Evolutionary conservation across 1,140 invertebrate species (phyloP), one percentile per base, ranked within the genome.

Genomic region (Apis cerana): DNA sequence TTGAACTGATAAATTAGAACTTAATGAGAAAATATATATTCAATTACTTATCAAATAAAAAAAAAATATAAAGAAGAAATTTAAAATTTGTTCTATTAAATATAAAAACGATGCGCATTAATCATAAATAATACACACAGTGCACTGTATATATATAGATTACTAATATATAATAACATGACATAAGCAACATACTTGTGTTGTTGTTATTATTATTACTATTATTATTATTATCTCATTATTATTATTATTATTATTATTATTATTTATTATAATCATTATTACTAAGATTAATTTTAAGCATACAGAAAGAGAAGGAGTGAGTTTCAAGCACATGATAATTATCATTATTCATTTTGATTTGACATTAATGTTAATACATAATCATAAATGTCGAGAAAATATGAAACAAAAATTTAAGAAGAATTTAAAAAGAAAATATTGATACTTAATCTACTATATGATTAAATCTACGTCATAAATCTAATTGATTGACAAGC

Each of bases 301-400:
- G 93, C 93, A 94, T 92, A 93, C 92, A 94, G 93, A 94, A 94
- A 94, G 93, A 94, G 93, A 94, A 94, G 93, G 93, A 94, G 93
- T 93, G 92, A 94, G 91, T 94, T 92, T 93, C 92, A 94, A 94
- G 93, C 92, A 94, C 91, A 90, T 86, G 91, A 89, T 92, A 93
- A 90, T 92, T 91, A 68, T 90, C 83, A 91, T 90, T 90, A 89
- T 87, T 89, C 65, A 74, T 90, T 50, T 81, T 62, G 50, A 75
- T 68, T 88, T 68, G 33, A 43, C 33, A 85, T 87, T 64, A 77
- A 82, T 84, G 65, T 88, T 67, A 81, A 68, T 65, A 85, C 13
- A 81, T 61, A 80, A 75, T 85, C 43, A 48, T 82, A 82, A 52
- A 84, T 85, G 75, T 84, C 52, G 54, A 68, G 17, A 71, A 52